A percentile compares a stretch with the other conserved stretches of the same genome.
phyloP scores from a whole-genome alignment of 2,797 vertebrate genomes.

The Cheracebus regulus region DNA sequence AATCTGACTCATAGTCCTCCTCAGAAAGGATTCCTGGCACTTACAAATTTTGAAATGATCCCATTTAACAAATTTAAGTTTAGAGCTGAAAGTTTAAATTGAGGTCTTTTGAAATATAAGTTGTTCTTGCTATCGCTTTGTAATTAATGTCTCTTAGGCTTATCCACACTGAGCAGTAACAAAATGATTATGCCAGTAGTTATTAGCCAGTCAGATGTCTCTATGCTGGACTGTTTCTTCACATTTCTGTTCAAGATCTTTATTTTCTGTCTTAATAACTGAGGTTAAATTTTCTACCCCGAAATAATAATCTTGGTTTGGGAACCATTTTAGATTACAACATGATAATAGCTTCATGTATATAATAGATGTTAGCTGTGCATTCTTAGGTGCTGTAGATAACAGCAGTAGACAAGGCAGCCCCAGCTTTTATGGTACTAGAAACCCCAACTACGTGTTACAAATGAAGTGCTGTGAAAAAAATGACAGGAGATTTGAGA shows the following conservation, averaged over 20 bases:
- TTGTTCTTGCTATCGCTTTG: neutral
- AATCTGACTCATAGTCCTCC: neutral
- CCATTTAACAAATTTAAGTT: neutral
- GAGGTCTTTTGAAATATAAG: neutral
- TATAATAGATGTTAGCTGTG: neutral
- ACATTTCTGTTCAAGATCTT: neutral
- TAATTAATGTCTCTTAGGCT: neutral
- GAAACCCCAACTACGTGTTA: neutral
- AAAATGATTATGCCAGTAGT: neutral
- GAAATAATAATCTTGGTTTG: neutral
- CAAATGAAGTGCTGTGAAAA: neutral
- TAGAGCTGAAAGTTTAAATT: neutral
- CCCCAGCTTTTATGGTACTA: neutral
- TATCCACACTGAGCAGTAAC: accelerated
- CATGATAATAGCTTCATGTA: no score
- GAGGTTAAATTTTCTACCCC: neutral
- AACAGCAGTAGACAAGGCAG: neutral
- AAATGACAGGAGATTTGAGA: neutral
- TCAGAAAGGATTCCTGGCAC: neutral
- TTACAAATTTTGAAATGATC: neutral
- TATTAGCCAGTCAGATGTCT: neutral
- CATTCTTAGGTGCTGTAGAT: neutral
- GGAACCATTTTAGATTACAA: neutral
- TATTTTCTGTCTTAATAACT: neutral
- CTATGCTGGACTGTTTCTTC: neutral